Evolutionary conservation across 2,797 vertebrate genomes (phyloP), one percentile per base, ranked within the genome.

Genomic region (Euthynnus affinis): DNA sequence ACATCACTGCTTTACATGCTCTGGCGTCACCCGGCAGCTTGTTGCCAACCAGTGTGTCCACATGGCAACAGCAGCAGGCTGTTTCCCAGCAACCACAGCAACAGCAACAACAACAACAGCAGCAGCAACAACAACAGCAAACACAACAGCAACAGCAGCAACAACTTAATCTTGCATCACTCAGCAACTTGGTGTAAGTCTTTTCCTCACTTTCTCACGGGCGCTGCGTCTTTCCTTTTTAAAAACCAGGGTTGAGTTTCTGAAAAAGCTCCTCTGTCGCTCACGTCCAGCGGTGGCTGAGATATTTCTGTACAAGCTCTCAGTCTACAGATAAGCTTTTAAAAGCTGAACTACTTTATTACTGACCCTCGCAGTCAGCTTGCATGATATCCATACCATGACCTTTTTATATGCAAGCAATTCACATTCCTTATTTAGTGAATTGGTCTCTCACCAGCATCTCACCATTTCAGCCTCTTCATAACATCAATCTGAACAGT

Each of bases 101-200:
- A 2, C 91, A 87, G 0, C 87, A 84, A 0, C 77, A 80, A 0
- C 83, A 74, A 18, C 78, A 80, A 6, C 85, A 84, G 3, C 96
- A 95, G 14, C 85, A 91, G 2, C 94, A 92, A 46, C 95, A 95
- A 44, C 90, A 81, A 3, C 83, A 81, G 1, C 82, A 81, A 2
- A 65, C 67, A 22, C 87, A 83, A 12, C 85, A 86, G 0, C 90
- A 90, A 0, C 95, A 95, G 0, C 95, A 95, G 0, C 96, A 94
- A 0, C 96, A 96, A 0, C 92, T 98, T 84, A 96, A 96, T 89
- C 96, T 98, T 0, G 96, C 97, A 61, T 98, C 97, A 2, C 96
- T 99, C 92, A 96, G 97, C 93, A 99, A 96, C 93, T 90, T 99
- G 91, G 96, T 99, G 98, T 99, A 94, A 97, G 98, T 94, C 3